A percentile compares a stretch with the other conserved stretches of the same genome.
phyloP scores from a whole-genome alignment of 2,888 invertebrate genomes.

The Pseudococcus jackbeardsleyi region DNA sequence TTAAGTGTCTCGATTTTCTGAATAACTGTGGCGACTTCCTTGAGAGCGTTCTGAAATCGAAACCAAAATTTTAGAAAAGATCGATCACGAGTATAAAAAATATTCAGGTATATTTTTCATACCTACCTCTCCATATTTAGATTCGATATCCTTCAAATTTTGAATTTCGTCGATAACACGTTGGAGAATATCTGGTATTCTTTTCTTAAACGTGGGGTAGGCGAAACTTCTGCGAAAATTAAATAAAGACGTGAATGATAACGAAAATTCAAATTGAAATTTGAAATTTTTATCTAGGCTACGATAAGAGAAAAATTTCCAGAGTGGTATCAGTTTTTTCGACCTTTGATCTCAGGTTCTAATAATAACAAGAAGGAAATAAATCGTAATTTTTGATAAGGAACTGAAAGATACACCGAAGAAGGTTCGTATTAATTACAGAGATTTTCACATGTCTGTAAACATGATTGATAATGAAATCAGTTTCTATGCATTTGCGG shows the following conservation, averaged over 20 bases:
- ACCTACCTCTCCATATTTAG: slow-evolving; percentile 11
- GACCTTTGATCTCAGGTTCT: too few relatives aligned
- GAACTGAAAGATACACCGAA: too few relatives aligned
- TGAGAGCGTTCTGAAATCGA: slow-evolving; percentile 18
- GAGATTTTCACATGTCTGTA: too few relatives aligned
- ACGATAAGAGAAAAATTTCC: too few relatives aligned
- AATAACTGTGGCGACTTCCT: slow-evolving; percentile 34
- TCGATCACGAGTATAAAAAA: too few relatives aligned
- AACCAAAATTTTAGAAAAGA: not conserved
- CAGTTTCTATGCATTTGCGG: not conserved
- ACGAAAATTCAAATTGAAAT: too few relatives aligned
- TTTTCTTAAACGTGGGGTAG: slow-evolving; percentile 57
- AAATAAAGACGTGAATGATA: not conserved
- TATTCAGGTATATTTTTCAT: not conserved
- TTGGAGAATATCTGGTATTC: slow-evolving; percentile 51
- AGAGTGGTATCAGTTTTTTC: too few relatives aligned
- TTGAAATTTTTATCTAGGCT: too few relatives aligned
- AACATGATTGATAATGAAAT: too few relatives aligned
- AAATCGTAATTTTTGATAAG: too few relatives aligned
- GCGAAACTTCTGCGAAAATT: slow-evolving; percentile 59
- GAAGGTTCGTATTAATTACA: too few relatives aligned
- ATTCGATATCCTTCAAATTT: not conserved
- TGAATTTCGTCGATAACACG: not conserved
- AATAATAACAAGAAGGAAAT: too few relatives aligned
- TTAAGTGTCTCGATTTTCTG: slow-evolving; percentile 53